Evolutionary conservation across 2,113 vertebrate genomes (phyloP).

Genomic region (Megaptera novaeangliae): DNA sequence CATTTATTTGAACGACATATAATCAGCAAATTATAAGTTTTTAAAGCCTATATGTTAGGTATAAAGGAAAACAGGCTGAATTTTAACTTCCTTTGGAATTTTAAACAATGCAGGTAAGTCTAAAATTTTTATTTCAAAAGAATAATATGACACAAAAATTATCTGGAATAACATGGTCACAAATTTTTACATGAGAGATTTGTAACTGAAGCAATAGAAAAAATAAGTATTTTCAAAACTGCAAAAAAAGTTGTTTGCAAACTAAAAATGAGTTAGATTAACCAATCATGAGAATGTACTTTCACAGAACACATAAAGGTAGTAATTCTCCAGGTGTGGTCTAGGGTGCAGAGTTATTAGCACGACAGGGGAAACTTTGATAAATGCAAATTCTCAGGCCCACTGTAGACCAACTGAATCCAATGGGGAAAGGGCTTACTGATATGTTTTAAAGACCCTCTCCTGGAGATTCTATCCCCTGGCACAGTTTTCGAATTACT

Average conservation of each 20-base stretch:
- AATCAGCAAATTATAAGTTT: background rate
- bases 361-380: background rate
- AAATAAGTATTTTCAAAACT: background rate
- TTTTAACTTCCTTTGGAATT: background rate
- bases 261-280: background rate
- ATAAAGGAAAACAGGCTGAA: background rate
- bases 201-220: background rate
- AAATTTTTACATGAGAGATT: background rate
- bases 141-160: background rate
- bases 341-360: background rate
- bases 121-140: background rate
- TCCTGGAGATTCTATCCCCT: background rate
- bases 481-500: background rate
- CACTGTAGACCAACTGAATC: background rate
- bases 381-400: background rate
- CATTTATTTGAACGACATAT: background rate
- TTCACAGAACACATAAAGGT: background rate
- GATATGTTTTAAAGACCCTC: background rate
- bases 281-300: background rate
- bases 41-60: background rate
- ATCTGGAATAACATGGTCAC: background rate
- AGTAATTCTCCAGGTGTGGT: background rate
- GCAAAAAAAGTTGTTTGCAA: background rate
- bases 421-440: fast-evolving
- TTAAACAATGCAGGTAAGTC: background rate